Evolutionary conservation across 1,140 invertebrate genomes (phyloP), one percentile per base, ranked within the genome.

Genomic region (Heterodera carotae): DNA sequence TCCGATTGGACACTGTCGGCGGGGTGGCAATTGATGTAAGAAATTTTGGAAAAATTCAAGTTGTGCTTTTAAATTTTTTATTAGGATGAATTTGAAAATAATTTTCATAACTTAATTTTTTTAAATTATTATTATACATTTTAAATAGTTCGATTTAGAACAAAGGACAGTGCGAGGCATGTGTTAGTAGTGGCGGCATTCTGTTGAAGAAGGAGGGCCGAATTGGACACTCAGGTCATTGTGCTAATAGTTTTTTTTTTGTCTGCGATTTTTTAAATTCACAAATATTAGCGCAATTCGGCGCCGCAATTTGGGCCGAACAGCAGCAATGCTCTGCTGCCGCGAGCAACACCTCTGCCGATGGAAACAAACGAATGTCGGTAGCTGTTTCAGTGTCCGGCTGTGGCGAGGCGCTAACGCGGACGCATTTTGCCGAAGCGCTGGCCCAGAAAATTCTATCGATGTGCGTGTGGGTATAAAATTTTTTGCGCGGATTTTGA

Each of bases 361-460:
- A 22, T 22, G 18, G 48, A 12, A 39, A 2, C 2, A 69, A n/a
- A 10, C 25, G 34, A 7, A 18, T 22, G 12, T 81, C 78, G 22
- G 68, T 82, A 15, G 39, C 74, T 36, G 59, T 82, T 15, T 84
- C 81, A 2, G 25, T 84, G n/a, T 84, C 81, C 18, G 81, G 81
- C 18, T 84, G 79, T 69, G 81, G 81, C 8, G 81, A 82, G 43
- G 79, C 82, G 10, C 39, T 82, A 22, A 72, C 71, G 22, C 59
- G 81, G 15, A 78, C 83, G 22, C 62, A 68, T 43, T 68, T 82
- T 10, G 82, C 81, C n/a, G 53, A 84, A 73, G 56, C 27, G 4
- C 29, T 83, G 36, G 79, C 80, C 27, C 60, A 80, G 39, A 22
- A 36, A 27, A 53, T 74, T 36, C 62, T 80, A 6, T 25, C 59